Conservation (phyloP, 2,797 vertebrate species). For the Acrocephalus scirpaceus region DNA sequence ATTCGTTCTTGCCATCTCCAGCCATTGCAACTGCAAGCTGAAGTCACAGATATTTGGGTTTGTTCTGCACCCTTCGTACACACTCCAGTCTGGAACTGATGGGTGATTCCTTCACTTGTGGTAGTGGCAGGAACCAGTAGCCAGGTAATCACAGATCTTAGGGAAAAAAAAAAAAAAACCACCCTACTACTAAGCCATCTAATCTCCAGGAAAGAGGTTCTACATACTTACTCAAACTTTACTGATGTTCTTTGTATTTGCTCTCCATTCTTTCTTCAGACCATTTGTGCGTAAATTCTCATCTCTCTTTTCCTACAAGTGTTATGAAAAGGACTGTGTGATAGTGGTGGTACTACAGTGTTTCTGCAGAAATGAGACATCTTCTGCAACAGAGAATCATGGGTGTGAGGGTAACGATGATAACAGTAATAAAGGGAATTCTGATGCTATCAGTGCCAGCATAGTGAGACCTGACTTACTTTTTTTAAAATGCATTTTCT, state of each 20-base stretch:
- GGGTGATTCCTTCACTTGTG: not conserved
- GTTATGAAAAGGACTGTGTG: not conserved
- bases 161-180: not conserved
- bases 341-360: not conserved
- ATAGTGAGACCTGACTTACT: not conserved
- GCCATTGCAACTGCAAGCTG: not conserved
- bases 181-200: not conserved
- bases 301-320: not conserved
- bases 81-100: not conserved
- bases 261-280: not conserved
- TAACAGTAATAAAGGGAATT: not conserved
- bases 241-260: not conserved
- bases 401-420: not conserved
- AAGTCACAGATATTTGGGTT: not conserved
- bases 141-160: not conserved
- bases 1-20: not conserved
- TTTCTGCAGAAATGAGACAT: not conserved
- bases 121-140: not conserved
- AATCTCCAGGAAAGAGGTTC: not conserved
- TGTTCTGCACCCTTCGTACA: not conserved
- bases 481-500: not conserved
- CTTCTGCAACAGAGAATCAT: accelerated
- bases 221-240: not conserved
- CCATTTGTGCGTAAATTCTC: not conserved
- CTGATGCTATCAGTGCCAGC: not conserved